phyloP scores from a whole-genome alignment of 1,140 invertebrate species.

The Drosophila fuyamai region DNA sequence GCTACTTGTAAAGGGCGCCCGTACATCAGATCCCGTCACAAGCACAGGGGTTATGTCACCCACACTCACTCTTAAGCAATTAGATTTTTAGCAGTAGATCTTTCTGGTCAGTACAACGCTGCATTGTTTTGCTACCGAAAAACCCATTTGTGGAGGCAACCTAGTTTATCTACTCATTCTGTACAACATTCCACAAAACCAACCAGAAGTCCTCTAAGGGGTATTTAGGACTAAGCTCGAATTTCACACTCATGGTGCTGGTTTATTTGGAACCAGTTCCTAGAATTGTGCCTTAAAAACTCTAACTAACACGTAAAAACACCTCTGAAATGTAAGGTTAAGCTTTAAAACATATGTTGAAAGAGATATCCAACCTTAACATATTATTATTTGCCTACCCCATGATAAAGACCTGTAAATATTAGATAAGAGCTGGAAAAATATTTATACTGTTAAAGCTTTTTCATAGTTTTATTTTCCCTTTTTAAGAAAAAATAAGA shows the following conservation, averaged over 20 bases:
- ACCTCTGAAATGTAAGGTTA: not conserved
- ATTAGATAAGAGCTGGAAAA: too few relatives aligned
- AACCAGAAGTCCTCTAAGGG: conserved; percentile 13
- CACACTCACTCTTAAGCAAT: conserved; percentile 7
- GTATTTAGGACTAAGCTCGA: conserved; percentile 9
- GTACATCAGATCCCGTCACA: conserved; percentile 13
- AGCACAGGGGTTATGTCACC: conserved; percentile 8
- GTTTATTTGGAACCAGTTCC: conserved; percentile 7
- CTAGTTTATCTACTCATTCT: conserved; percentile 5
- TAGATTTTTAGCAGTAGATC: conserved; percentile 1
- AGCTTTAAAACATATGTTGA: too few relatives aligned
- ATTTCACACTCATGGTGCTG: conserved; percentile 1
- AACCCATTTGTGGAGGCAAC: not conserved
- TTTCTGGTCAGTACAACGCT: not conserved
- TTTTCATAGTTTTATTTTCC: too few relatives aligned
- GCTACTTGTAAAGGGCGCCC: conserved; percentile 59
- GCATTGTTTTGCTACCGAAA: conserved; percentile 11
- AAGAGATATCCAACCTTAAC: too few relatives aligned
- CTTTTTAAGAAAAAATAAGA: too few relatives aligned
- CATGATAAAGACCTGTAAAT: too few relatives aligned
- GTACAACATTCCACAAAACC: conserved; percentile 21
- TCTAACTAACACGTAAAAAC: not conserved
- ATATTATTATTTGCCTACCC: too few relatives aligned
- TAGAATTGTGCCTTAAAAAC: too few relatives aligned
- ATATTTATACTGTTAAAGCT: too few relatives aligned